Evolutionary conservation across 2,888 invertebrate genomes (phyloP), one percentile per base, ranked within the genome.

Genomic region (Calephelis perditalis): DNA sequence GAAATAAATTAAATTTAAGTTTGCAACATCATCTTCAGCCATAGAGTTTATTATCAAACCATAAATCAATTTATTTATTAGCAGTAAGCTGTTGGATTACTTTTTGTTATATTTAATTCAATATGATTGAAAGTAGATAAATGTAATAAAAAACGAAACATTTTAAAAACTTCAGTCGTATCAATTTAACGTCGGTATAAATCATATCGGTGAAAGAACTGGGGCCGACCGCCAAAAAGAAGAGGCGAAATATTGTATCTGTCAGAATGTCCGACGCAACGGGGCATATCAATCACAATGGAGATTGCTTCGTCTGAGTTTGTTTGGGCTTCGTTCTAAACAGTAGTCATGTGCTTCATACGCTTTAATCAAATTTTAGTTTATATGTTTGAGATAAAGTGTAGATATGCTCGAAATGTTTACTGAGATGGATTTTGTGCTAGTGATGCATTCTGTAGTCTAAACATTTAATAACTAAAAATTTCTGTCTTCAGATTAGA

Each of bases 251-350:
- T 75, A 77, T 73, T 73, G 74, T 71, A 71, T 73, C 73, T 71
- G 74, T 71, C 74, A 70, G 64, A 67, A 67, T 63, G 70, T 68
- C 69, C 69, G 65, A 69, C 64, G 65, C 62, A 47, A 66, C 71
- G 67, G 71, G 70, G 73, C 75, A 67, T 77, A 82, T 83, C 82
- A 79, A 81, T 83, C 81, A 81, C 73, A 56, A 58, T 57, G 55
- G 58, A 58, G 58, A 63, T 65, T 62, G 62, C 59, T 59, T 60
- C 12, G 54, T 60, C 60, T 57, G 54, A 55, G 57, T 57, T 59
- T 60, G 56, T 60, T 56, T 45, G 60, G 56, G 60, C 36, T 54
- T n/a, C 52, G 35, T 35, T 54, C 54, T 36, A 54, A 36, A 36
- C 54, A 54, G 35, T 54, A 36, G 54, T 54, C 54, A 54, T 36